Base-by-base conservation (phyloP, 2,888 invertebrate genomes). In the Glomeris marginata region DNA sequence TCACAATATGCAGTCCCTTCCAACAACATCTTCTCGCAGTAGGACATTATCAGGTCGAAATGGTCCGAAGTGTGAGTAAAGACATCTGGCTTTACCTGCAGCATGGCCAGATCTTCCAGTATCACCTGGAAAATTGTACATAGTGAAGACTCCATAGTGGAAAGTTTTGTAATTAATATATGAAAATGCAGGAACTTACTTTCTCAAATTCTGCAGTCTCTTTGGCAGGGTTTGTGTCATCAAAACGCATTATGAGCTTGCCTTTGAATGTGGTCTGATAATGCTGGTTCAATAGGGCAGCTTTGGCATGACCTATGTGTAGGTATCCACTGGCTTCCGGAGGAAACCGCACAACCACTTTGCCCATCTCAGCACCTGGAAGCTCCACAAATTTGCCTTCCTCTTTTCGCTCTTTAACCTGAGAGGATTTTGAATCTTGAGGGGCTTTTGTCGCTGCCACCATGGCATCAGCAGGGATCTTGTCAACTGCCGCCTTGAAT, bases 191-290 rank as follows among this genome's bases (percentile, higher is more conserved):
- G n/a, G n/a, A n/a, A 22, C 48, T 51, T 53, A 91, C 94, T 74
- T 94, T 80, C 66, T 98, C 98, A 71, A 92, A 99, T 58, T 97
- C 87, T 1, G 82, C 84, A 61, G 91, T 88, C 65, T 98, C 98
- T 65, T 98, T 98, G 13, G 94, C 97, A 3, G 98, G 98, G 71
- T 99, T 99, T 4, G 98, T 99, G 66, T 99, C 98, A 69, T 99
- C 98, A 66, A 99, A 99, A 57, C 98, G 77, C 92, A 99, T 91
- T 54, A 99, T 84, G 0, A 98, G 76, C 64, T 84, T 84, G 0
- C 98, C 98, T 62, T 95, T 72, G 68, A 94, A 98, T 1, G 80
- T 75, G 61, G 81, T 77, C 57, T 92, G 90, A 63, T 99, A 99
- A 70, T 97, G 88, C 66, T 97, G 95, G 70, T 99, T 99, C 13